phyloP scores from a whole-genome alignment of 2,888 invertebrate genomes.

The Andrena praecox region DNA sequence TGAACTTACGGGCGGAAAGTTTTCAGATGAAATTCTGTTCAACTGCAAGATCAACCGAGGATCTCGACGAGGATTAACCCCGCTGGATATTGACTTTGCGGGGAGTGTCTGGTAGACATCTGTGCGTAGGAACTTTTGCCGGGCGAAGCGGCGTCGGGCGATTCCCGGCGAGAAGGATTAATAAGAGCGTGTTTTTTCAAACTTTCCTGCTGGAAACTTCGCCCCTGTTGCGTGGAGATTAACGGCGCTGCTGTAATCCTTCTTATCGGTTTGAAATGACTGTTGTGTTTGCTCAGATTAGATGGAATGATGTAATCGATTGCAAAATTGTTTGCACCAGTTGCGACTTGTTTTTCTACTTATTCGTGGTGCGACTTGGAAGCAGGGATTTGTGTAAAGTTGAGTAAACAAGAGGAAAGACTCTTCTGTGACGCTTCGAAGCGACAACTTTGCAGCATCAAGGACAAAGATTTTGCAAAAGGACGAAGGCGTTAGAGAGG shows the following conservation, averaged over 20 bases:
- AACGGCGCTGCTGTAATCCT: not conserved
- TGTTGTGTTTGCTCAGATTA: not conserved
- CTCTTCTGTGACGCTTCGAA: not conserved
- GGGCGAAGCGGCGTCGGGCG: not conserved
- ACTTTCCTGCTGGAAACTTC: not conserved
- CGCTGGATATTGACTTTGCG: conserved; percentile 50
- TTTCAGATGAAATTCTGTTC: conserved; percentile 55
- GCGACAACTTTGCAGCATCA: conserved; percentile 5
- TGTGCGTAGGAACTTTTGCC: not conserved
- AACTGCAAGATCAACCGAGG: conserved; percentile 60
- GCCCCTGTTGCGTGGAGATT: not conserved
- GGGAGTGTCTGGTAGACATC: conserved; percentile 24
- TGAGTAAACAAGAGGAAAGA: too few relatives aligned
- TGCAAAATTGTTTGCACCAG: not conserved
- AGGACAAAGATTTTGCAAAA: not conserved
- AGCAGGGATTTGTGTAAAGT: not conserved
- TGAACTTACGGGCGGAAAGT: conserved; percentile 44
- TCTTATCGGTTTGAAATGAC: too few relatives aligned
- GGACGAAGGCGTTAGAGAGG: not conserved
- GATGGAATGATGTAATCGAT: not conserved
- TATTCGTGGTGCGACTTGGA: not conserved
- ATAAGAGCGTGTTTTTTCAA: not conserved
- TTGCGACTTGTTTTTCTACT: not conserved
- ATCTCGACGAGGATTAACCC: conserved; percentile 42
- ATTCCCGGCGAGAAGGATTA: conserved; percentile 21